Percentiles rank a stretch among this genome's conserved stretches.
phyloP scores from a whole-genome alignment of 2,797 vertebrate species.

The Poliocrania exsul region DNA sequence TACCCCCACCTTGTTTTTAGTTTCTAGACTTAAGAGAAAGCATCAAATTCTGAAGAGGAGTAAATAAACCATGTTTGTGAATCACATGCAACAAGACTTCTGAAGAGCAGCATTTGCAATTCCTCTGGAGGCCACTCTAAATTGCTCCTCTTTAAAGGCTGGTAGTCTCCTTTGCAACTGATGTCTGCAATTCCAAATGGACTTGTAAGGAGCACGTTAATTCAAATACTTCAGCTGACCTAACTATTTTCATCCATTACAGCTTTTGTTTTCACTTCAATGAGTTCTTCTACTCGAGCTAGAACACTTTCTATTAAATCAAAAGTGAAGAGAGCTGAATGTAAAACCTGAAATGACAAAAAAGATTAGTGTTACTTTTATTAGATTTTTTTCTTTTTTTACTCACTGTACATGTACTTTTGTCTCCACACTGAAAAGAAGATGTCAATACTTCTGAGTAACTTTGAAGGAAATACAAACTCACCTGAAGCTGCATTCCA shows the following conservation, averaged over 20 bases:
- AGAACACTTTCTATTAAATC: constrained; percentile 97
- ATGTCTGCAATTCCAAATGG: not conserved
- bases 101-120: not conserved
- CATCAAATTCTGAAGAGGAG: not conserved
- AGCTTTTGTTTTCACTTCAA: constrained; percentile 83
- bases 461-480: not conserved
- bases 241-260: constrained; percentile 66
- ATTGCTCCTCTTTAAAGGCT: not conserved
- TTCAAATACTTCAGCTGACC: constrained; percentile 58
- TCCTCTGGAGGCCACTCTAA: not conserved
- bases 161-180: not conserved
- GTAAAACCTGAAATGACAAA: constrained; percentile 85
- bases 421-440: not conserved
- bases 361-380: constrained; percentile 39
- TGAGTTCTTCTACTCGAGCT: constrained; percentile 90
- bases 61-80: not conserved
- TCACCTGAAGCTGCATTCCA: constrained; percentile 92
- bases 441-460: not conserved
- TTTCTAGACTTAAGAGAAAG: not conserved
- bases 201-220: not conserved
- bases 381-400: not conserved
- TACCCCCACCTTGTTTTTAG: not conserved
- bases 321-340: constrained; percentile 93
- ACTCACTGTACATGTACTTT: not conserved
- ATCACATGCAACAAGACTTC: not conserved